Evolutionary conservation across 1,140 invertebrate species (phyloP).

Genomic region (Kradibia gibbosae): DNA sequence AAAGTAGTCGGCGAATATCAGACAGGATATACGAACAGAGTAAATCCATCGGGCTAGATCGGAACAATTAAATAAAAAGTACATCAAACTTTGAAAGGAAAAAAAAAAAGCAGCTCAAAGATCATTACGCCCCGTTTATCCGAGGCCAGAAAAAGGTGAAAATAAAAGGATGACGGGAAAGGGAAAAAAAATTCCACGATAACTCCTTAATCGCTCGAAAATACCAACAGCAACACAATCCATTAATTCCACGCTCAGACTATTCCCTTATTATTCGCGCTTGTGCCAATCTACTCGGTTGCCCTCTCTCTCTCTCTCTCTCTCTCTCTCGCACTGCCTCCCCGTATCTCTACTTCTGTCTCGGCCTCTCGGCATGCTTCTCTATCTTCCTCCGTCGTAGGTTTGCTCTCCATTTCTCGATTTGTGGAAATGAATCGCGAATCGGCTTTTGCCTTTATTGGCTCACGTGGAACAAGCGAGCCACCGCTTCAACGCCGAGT

Average conservation of each 20-base stretch:
- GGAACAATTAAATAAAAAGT: not conserved
- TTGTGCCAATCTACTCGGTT: not conserved
- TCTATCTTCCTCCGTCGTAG: not conserved
- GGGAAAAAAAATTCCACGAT: constrained; percentile 5
- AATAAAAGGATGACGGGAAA: not conserved
- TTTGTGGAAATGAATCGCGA: constrained; percentile 46
- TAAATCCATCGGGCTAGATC: not conserved
- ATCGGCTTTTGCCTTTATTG: constrained; percentile 40
- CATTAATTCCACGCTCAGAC: constrained; percentile 46
- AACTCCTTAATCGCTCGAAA: constrained; percentile 45
- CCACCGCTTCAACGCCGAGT: constrained; percentile 41
- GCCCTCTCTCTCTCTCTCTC: not conserved
- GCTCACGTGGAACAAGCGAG: constrained; percentile 8
- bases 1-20: no score
- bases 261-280: constrained; percentile 48
- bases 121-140: not conserved
- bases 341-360: constrained; percentile 15
- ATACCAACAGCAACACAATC: constrained; percentile 40
- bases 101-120: not conserved
- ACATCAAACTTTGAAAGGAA: not conserved
- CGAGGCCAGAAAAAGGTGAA: not conserved
- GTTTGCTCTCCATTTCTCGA: constrained; percentile 30
- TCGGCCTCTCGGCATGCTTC: not conserved
- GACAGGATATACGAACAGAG: no score
- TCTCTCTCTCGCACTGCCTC: constrained; percentile 4